Percentiles rank a stretch among this genome's conserved stretches.
Evolutionary conservation across 2,888 invertebrate genomes (phyloP).

Genomic region (Campoletis raptor): DNA sequence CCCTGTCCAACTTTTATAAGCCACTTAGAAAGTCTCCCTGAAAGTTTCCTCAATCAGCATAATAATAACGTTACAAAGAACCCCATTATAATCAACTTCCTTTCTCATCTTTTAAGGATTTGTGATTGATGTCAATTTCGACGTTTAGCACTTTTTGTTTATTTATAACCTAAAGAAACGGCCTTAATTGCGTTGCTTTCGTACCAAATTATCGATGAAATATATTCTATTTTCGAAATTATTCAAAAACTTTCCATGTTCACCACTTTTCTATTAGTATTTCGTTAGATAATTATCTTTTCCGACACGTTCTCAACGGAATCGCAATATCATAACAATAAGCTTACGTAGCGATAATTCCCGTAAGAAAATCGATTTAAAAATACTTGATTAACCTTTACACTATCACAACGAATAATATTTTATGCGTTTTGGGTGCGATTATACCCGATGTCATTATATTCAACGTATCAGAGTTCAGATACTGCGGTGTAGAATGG

Average conservation of each 20-base stretch:
- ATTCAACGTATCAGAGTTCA: neutral
- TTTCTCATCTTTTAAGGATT: neutral
- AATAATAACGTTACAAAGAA: conserved; percentile 17
- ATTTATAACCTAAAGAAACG: neutral
- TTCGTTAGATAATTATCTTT: neutral
- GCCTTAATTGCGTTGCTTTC: neutral
- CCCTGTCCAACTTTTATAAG: conserved; percentile 39
- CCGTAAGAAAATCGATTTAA: neutral
- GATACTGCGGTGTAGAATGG: neutral
- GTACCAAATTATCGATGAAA: neutral
- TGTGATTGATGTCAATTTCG: neutral
- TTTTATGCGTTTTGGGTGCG: neutral
- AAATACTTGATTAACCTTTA: neutral
- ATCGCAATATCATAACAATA: neutral
- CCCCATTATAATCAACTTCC: neutral
- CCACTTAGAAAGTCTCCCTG: conserved; percentile 50
- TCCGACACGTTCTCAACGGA: neutral
- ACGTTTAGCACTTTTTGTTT: neutral
- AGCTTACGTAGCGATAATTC: neutral
- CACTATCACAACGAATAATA: neutral
- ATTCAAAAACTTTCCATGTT: neutral
- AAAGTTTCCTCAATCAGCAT: conserved; percentile 43
- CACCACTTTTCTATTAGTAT: neutral
- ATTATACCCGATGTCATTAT: neutral
- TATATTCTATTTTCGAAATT: neutral